Evolutionary conservation across 2,797 vertebrate genomes (phyloP).

Genomic region (Falco naumanni): DNA sequence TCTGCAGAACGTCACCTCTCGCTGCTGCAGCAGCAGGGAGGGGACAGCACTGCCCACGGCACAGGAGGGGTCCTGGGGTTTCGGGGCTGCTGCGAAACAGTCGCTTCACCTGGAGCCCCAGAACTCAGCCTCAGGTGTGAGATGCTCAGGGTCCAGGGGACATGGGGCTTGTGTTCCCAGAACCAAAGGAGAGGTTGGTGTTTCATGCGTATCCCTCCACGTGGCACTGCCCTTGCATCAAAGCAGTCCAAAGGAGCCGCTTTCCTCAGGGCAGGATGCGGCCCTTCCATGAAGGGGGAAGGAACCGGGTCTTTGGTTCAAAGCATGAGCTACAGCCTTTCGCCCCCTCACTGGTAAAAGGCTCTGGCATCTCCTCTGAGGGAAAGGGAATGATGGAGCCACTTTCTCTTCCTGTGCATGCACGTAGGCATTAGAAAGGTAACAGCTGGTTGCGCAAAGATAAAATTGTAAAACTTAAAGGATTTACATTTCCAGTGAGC

Average conservation of each 20-base stretch:
- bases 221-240: neutral
- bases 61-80: neutral
- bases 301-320: neutral
- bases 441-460: neutral
- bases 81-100: neutral
- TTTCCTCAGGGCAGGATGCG: neutral
- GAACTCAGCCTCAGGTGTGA: neutral
- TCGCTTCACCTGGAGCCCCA: rapidly evolving
- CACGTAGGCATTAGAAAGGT: neutral
- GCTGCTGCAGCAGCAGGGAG: rapidly evolving
- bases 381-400: neutral
- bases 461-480: neutral
- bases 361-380: neutral
- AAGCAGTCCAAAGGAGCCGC: neutral
- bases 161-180: rapidly evolving
- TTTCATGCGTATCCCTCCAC: rapidly evolving
- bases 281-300: neutral
- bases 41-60: rapidly evolving
- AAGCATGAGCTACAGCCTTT: neutral
- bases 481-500: neutral
- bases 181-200: neutral
- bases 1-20: conserved; percentile 22
- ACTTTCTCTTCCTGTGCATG: neutral
- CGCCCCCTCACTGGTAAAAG: rapidly evolving
- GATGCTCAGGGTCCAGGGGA: neutral